phyloP scores from a whole-genome alignment of 2,113 vertebrate species.

The Chitala chitala region DNA sequence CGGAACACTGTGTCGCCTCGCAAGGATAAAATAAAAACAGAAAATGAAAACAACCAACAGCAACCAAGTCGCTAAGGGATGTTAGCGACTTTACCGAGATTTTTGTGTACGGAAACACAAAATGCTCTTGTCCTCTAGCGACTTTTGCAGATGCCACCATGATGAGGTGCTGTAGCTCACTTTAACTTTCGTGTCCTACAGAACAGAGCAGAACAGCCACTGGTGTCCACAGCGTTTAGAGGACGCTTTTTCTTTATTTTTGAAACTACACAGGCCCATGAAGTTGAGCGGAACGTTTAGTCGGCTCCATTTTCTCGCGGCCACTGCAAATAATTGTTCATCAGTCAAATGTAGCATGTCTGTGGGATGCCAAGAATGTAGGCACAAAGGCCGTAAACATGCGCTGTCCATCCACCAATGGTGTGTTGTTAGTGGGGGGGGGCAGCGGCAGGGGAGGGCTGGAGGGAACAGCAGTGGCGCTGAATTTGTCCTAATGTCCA shows the following conservation, averaged over 20 bases:
- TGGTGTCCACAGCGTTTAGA: not conserved
- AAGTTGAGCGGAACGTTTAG: constrained; percentile 19
- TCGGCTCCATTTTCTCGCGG: constrained; percentile 26
- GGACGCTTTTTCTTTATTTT: constrained; percentile 8
- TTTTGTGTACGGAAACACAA: too few species aligned
- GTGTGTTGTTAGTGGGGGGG: constrained; percentile 48
- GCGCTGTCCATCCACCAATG: constrained; percentile 50
- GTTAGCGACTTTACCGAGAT: too few species aligned
- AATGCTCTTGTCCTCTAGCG: not conserved
- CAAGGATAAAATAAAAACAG: too few species aligned
- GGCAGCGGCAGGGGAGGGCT: constrained; percentile 33
- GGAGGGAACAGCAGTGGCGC: constrained; percentile 49
- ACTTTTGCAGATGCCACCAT: not conserved
- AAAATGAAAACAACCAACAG: not conserved
- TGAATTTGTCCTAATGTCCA: constrained; percentile 61
- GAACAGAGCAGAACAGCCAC: not conserved
- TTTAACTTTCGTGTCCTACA: too few species aligned
- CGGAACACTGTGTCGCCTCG: not conserved
- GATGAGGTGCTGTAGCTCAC: not conserved
- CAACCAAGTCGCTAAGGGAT: too few species aligned
- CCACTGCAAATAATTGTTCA: constrained; percentile 40
- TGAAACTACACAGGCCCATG: constrained; percentile 15
- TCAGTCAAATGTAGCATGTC: constrained; percentile 53
- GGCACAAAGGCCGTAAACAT: constrained; percentile 54
- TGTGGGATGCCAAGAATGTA: constrained; percentile 48